These are phyloP conservation scores for Amphilophus citrinellus DNA, from an alignment of 2,113 vertebrate species.

Conservation along the genomic window DNA sequence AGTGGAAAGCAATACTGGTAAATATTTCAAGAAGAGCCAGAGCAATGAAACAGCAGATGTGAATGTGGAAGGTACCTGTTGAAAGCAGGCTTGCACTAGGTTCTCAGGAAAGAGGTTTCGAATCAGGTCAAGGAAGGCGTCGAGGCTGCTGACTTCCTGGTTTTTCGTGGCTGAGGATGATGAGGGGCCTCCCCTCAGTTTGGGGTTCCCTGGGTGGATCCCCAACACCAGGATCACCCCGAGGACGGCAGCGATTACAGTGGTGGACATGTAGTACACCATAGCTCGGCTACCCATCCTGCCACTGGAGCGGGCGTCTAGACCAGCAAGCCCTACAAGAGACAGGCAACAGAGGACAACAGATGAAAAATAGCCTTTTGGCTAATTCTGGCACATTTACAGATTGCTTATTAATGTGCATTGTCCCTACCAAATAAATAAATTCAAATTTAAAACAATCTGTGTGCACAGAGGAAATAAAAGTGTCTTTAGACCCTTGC, in stretches of 20 bases:
- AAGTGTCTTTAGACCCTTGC: neutral
- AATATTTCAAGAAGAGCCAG: neutral
- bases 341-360: neutral
- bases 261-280: conserved; percentile 89
- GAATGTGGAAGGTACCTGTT: conserved; percentile 79
- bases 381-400: too few relatives aligned
- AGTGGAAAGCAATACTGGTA: neutral
- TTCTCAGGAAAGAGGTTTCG: conserved; percentile 89
- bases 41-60: neutral
- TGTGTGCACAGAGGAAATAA: neutral
- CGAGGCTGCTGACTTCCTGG: conserved; percentile 86
- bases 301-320: conserved; percentile 86
- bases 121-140: conserved; percentile 88
- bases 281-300: conserved; percentile 87
- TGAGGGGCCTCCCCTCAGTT: conserved; percentile 64
- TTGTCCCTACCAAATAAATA: too few relatives aligned
- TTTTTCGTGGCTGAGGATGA: conserved; percentile 41
- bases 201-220: conserved; percentile 88
- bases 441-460: neutral
- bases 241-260: conserved; percentile 83
- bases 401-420: too few relatives aligned
- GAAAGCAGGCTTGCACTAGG: conserved; percentile 86
- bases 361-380: too few relatives aligned
- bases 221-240: conserved; percentile 87
- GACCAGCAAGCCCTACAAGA: conserved; percentile 83